These are phyloP conservation scores for Xestia c-nigrum DNA, from an alignment of 2,888 invertebrate species.

Conservation along the genomic window DNA sequence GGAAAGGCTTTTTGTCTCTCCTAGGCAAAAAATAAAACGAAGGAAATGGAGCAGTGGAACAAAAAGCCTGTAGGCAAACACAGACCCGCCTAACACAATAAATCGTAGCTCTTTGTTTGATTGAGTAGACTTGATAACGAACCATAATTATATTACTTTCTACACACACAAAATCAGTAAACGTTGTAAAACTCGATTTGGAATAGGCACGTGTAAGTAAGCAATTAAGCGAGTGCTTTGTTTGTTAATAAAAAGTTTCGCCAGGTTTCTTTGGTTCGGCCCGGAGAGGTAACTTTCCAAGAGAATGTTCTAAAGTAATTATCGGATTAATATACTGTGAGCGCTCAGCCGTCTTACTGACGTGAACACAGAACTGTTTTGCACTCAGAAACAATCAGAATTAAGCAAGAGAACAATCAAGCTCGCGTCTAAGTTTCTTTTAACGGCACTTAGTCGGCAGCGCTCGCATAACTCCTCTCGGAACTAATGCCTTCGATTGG, in stretches of 20 bases:
- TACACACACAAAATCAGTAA: slow-evolving; percentile 63
- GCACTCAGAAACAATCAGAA: slow-evolving; percentile 88
- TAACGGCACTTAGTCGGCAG: slow-evolving; percentile 88
- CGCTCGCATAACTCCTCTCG: slow-evolving; percentile 87
- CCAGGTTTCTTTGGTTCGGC: slow-evolving; percentile 78
- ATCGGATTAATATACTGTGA: slow-evolving; percentile 89
- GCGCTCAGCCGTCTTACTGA: slow-evolving; percentile 81
- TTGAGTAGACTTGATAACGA: slow-evolving; percentile 55
- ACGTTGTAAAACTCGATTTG: slow-evolving; percentile 59
- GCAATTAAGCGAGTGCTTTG: slow-evolving; percentile 82
- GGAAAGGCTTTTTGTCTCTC: neutral
- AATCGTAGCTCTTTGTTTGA: slow-evolving; percentile 46
- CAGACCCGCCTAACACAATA: slow-evolving; percentile 25
- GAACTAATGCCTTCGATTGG: slow-evolving; percentile 90
- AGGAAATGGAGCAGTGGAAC: neutral
- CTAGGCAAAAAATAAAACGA: neutral
- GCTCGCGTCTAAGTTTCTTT: slow-evolving; percentile 89
- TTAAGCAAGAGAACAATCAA: slow-evolving; percentile 88
- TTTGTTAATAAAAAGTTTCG: slow-evolving; percentile 84
- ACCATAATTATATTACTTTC: slow-evolving; percentile 62
- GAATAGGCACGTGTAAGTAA: slow-evolving; percentile 75
- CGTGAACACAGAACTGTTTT: slow-evolving; percentile 84
- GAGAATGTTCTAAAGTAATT: slow-evolving; percentile 90
- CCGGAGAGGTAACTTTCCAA: slow-evolving; percentile 80
- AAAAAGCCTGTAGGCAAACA: slow-evolving; percentile 17